Percentiles rank a stretch among this genome's conserved stretches.
These are phyloP conservation scores for Denticeps clupeoides DNA, from an alignment of 2,797 vertebrate species.

Conservation along the genomic window DNA sequence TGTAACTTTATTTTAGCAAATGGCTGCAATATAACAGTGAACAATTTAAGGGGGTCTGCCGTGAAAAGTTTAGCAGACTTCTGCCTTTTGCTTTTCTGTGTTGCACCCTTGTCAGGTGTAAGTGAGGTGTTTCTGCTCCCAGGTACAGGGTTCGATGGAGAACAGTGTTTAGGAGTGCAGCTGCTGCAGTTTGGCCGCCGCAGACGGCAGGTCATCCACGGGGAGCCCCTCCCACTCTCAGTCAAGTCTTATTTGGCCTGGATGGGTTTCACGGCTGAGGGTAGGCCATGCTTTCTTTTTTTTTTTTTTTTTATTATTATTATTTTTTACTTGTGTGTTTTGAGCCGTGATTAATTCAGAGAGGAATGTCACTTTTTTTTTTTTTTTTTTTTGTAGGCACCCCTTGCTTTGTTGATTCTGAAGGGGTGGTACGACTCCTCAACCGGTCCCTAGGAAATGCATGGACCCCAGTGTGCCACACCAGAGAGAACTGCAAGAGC, in stretches of 20 bases:
- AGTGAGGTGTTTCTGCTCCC: neutral
- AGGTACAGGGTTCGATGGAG: constrained; percentile 81
- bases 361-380: neutral
- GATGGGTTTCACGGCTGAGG: constrained; percentile 89
- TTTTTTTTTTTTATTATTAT: no score
- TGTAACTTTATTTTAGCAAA: no score
- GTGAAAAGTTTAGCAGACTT: no score
- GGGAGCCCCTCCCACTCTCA: constrained; percentile 76
- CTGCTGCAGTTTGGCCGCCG: constrained; percentile 71
- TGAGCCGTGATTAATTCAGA: neutral
- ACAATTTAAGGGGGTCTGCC: no score
- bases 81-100: no score
- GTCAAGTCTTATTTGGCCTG: constrained; percentile 70
- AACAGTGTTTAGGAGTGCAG: constrained; percentile 83
- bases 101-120: no score
- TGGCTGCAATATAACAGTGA: no score
- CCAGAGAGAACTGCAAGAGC: constrained; percentile 80
- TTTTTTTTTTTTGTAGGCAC: constrained; percentile 66
- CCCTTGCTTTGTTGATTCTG: constrained; percentile 78
- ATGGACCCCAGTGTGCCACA: constrained; percentile 83
- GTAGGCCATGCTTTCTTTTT: constrained; percentile 39
- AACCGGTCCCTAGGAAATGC: constrained; percentile 79
- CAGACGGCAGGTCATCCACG: constrained; percentile 64
- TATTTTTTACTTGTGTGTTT: neutral
- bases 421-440: constrained; percentile 75